phyloP scores from a whole-genome alignment of 2,797 vertebrate species.

The Paramormyrops hopkinsi region DNA sequence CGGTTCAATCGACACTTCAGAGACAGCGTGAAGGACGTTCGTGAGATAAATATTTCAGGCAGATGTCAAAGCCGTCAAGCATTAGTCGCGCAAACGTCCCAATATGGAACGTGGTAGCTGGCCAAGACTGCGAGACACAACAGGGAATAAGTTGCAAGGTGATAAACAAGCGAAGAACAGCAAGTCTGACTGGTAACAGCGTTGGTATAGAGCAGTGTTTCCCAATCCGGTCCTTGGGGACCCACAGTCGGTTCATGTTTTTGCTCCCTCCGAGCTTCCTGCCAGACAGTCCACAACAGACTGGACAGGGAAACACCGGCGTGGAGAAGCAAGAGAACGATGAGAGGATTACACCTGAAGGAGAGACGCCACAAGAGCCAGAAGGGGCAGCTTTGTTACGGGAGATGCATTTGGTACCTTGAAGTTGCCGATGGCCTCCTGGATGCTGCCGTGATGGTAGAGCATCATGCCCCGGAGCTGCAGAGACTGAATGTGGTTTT shows the following conservation, averaged over 20 bases:
- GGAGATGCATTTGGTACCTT: slow-evolving; percentile 63
- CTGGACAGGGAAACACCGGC: neutral
- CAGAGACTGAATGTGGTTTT: slow-evolving; percentile 93
- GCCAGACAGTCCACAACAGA: neutral
- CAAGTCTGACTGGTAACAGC: neutral
- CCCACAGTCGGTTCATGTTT: neutral
- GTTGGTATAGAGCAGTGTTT: neutral
- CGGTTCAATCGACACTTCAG: neutral
- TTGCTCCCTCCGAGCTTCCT: neutral
- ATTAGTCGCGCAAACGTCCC: neutral
- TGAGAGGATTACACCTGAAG: neutral
- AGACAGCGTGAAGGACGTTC: neutral
- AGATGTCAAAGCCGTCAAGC: neutral
- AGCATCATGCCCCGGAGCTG: slow-evolving; percentile 96
- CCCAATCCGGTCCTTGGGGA: neutral
- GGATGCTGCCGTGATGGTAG: slow-evolving; percentile 90
- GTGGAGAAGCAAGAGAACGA: neutral
- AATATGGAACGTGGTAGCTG: neutral
- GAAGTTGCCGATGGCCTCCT: slow-evolving; percentile 89
- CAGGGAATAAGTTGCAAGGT: neutral
- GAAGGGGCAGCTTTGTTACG: neutral
- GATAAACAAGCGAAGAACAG: neutral
- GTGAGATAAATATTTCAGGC: neutral
- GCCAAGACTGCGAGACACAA: neutral
- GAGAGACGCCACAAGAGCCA: neutral